phyloP scores from a whole-genome alignment of 2,113 vertebrate species.

The Empidonax alnorum region DNA sequence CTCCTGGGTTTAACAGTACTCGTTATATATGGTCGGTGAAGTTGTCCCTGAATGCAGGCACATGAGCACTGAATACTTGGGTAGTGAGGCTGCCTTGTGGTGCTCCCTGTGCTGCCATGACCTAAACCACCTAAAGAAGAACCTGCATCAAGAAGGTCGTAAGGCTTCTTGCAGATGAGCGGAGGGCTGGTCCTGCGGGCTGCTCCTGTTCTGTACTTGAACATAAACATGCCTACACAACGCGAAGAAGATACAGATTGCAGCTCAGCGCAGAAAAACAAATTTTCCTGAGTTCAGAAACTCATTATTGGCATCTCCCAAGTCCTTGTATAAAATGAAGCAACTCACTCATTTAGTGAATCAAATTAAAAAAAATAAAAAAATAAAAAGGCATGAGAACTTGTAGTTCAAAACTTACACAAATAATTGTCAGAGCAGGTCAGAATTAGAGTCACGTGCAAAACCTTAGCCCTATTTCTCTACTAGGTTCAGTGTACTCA shows the following conservation, averaged over 20 bases:
- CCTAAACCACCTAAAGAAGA: not conserved
- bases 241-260: not conserved
- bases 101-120: not conserved
- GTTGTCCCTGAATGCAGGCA: not conserved
- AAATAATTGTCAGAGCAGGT: not conserved
- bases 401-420: not conserved
- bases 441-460: not conserved
- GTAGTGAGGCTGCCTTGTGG: not conserved
- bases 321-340: not conserved
- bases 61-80: not conserved
- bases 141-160: not conserved
- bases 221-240: rapidly evolving
- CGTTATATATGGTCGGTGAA: not conserved
- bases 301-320: not conserved
- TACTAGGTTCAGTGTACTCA: not conserved
- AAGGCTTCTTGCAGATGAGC: not conserved
- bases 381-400: not conserved
- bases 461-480: not conserved
- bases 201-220: not conserved
- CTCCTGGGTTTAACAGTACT: not conserved
- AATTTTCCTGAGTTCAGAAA: not conserved
- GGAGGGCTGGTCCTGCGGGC: not conserved
- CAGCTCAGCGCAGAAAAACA: not conserved
- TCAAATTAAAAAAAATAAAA: not conserved
- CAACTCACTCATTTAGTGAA: not conserved